A percentile compares a stretch with the other conserved stretches of the same genome.
These are phyloP conservation scores for Desoria tigrina DNA, from an alignment of 2,888 invertebrate genomes.

Conservation along the genomic window DNA sequence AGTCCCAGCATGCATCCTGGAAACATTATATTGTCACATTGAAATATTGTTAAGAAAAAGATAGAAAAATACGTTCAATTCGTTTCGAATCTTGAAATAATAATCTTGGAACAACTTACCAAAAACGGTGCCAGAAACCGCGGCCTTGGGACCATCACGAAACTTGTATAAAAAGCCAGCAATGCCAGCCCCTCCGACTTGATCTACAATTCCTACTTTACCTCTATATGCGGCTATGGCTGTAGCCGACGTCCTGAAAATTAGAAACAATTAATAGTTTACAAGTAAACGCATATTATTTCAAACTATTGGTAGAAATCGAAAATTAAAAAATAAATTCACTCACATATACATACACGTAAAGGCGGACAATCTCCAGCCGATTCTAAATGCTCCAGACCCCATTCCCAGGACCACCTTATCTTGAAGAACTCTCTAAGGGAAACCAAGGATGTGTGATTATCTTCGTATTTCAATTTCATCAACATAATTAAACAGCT, in stretches of 20 bases:
- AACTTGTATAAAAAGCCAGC: constrained; percentile 70
- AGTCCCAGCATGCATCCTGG: constrained; percentile 65
- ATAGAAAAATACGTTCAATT: too few species aligned
- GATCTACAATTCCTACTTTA: constrained; percentile 69
- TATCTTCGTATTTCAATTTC: background rate
- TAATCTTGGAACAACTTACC: constrained; percentile 64
- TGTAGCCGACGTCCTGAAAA: constrained; percentile 66
- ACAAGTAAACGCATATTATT: background rate
- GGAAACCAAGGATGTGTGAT: constrained; percentile 5
- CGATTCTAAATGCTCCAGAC: constrained; percentile 71
- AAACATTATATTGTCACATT: too few species aligned
- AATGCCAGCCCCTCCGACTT: constrained; percentile 65
- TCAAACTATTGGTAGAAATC: background rate
- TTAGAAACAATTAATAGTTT: constrained; percentile 53
- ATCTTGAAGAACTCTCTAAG: constrained; percentile 70
- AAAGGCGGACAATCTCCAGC: constrained; percentile 69
- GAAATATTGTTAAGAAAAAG: too few species aligned
- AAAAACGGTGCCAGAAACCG: constrained; percentile 67
- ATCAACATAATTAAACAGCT: too few species aligned
- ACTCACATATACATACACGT: constrained; percentile 69
- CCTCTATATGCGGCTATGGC: constrained; percentile 68
- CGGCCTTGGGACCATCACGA: constrained; percentile 68
- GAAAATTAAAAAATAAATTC: background rate
- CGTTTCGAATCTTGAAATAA: constrained; percentile 9
- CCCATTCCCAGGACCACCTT: constrained; percentile 69